A percentile compares a stretch with the other conserved stretches of the same genome.
phyloP scores from a whole-genome alignment of 1,140 invertebrate genomes.

The Phocides pigmalion region DNA sequence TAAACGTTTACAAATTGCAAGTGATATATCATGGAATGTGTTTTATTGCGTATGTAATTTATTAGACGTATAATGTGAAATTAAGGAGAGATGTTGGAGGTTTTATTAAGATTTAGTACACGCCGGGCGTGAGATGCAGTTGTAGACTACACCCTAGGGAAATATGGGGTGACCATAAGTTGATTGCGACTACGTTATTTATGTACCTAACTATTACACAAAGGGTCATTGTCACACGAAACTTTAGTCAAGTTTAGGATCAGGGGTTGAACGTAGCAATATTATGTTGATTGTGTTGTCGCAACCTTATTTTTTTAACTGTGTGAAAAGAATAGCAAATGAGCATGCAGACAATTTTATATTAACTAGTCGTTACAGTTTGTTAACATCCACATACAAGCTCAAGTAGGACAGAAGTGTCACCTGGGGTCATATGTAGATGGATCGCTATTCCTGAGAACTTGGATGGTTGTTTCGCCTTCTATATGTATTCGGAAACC shows the following conservation, averaged over 20 bases:
- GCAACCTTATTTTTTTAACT: too few relatives aligned
- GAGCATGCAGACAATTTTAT: too few relatives aligned
- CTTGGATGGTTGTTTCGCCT: too few relatives aligned
- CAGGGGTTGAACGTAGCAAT: background rate
- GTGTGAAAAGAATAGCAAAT: too few relatives aligned
- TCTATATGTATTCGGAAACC: too few relatives aligned
- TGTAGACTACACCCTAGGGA: conserved; percentile 58
- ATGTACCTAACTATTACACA: conserved; percentile 8
- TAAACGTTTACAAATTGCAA: conserved; percentile 21
- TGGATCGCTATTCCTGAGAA: too few relatives aligned
- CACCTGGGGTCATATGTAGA: too few relatives aligned
- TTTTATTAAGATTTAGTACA: conserved; percentile 72
- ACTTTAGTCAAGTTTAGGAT: background rate
- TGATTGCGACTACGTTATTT: conserved; percentile 35
- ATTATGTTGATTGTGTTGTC: too few relatives aligned
- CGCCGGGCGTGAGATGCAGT: conserved; percentile 59
- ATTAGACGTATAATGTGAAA: conserved; percentile 48
- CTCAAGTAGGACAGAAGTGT: too few relatives aligned
- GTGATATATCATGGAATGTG: conserved; percentile 20
- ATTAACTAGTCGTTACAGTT: too few relatives aligned
- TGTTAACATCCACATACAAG: too few relatives aligned
- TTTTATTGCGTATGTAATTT: conserved; percentile 52
- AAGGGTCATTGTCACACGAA: background rate
- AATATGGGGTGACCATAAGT: conserved; percentile 54
- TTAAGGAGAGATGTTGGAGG: conserved; percentile 48